Conservation (phyloP, 2,797 vertebrate species). For the Somateria mollissima region DNA sequence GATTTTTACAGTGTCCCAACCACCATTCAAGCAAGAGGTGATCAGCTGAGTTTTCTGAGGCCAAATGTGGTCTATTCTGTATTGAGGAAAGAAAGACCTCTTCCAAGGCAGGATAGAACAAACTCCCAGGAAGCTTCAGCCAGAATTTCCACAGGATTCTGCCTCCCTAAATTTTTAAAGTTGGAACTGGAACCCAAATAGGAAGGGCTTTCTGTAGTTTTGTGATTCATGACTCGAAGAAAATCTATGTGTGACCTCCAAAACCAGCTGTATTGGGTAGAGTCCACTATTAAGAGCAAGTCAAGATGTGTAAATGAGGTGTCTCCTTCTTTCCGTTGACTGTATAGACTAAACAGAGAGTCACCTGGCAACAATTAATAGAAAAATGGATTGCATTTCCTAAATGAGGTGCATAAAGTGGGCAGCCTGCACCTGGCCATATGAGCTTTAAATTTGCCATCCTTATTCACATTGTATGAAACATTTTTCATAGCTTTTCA, state of each 20-base stretch:
- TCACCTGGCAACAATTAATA: slow-evolving; percentile 70
- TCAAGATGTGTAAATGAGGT: slow-evolving; percentile 70
- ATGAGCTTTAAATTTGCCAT: slow-evolving; percentile 49
- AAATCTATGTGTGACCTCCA: slow-evolving; percentile 9
- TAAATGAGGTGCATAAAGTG: slow-evolving; percentile 67
- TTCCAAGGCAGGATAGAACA: background rate
- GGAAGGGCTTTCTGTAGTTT: background rate
- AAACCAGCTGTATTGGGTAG: slow-evolving; percentile 44
- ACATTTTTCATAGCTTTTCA: slow-evolving; percentile 56
- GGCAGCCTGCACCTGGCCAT: slow-evolving; percentile 66
- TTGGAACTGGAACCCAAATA: background rate
- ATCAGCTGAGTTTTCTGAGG: background rate
- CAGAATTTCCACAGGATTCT: background rate
- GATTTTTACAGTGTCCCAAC: background rate
- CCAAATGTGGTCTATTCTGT: background rate
- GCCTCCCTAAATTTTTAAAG: background rate
- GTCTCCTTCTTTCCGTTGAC: slow-evolving; percentile 66
- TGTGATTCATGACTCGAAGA: background rate
- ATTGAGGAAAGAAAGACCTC: background rate
- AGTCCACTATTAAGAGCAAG: slow-evolving; percentile 14
- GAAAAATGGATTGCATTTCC: slow-evolving; percentile 67
- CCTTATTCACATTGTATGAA: slow-evolving; percentile 32
- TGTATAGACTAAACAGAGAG: slow-evolving; percentile 67
- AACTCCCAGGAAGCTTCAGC: background rate
- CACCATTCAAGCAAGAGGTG: background rate